Conservation (phyloP, 2,888 invertebrate species). For the Synanthedon vespiformis region DNA sequence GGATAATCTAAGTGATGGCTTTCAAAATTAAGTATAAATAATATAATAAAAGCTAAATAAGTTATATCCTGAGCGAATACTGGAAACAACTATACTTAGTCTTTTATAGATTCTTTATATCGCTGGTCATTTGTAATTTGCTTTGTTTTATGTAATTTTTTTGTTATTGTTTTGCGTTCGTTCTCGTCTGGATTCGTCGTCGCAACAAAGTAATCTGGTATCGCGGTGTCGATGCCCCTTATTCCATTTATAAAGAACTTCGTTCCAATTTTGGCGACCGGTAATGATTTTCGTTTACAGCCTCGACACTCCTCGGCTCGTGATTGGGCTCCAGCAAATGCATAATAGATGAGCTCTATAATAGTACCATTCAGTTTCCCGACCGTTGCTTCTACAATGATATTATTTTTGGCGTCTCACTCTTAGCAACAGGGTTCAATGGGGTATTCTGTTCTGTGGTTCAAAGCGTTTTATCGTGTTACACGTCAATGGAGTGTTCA, state of each 20-base stretch:
- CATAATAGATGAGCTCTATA: slow-evolving; percentile 62
- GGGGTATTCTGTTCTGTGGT: slow-evolving; percentile 2
- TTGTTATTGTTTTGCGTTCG: no score
- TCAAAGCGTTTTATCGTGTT: slow-evolving; percentile 1
- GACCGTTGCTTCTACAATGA: slow-evolving; percentile 3
- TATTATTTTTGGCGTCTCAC: slow-evolving; percentile 44
- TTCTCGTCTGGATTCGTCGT: no score
- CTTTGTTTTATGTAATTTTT: no score
- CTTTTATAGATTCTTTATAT: no score
- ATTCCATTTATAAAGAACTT: slow-evolving; percentile 3
- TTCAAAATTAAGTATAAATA: no score
- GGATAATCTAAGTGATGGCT: no score
- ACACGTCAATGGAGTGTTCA: background rate
- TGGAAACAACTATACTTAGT: no score
- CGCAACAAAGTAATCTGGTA: no score
- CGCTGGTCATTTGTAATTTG: no score
- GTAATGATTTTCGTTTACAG: slow-evolving; percentile 58
- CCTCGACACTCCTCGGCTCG: slow-evolving; percentile 23
- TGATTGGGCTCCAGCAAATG: slow-evolving; percentile 46
- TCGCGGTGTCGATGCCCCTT: no score
- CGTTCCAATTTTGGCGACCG: slow-evolving; percentile 28
- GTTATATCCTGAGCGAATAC: no score
- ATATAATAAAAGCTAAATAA: no score
- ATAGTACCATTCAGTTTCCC: slow-evolving; percentile 47
- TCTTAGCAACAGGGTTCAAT: slow-evolving; percentile 30